phyloP scores from a whole-genome alignment of 2,888 invertebrate genomes.

The Diloba caeruleocephala region DNA sequence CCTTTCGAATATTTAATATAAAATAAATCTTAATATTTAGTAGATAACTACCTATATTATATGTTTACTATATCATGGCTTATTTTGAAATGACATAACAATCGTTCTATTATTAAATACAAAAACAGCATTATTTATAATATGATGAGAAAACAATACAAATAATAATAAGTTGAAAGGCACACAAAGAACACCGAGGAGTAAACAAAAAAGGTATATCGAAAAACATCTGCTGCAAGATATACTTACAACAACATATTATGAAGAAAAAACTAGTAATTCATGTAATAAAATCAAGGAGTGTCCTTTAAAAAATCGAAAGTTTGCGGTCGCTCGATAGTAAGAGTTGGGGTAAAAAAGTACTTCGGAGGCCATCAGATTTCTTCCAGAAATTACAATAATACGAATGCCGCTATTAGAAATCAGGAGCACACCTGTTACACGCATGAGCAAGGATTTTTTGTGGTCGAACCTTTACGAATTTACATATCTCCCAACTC shows the following conservation, averaged over 20 bases:
- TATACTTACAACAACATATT: conserved; percentile 34
- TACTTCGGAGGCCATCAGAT: conserved; percentile 66
- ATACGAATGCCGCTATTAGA: conserved; percentile 77
- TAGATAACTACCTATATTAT: too few relatives aligned
- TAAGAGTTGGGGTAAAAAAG: conserved; percentile 71
- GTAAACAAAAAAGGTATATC: conserved; percentile 38
- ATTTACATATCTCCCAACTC: conserved; percentile 85
- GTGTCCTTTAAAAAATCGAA: conserved; percentile 72
- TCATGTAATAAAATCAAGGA: conserved; percentile 41
- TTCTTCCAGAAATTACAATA: conserved; percentile 73
- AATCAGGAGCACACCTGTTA: conserved; percentile 84
- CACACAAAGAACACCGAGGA: conserved; percentile 29
- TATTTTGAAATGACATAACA: too few relatives aligned
- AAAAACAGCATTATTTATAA: too few relatives aligned
- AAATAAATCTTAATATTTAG: too few relatives aligned
- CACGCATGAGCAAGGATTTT: conserved; percentile 78
- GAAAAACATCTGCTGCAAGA: conserved; percentile 53
- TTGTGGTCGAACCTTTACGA: conserved; percentile 79
- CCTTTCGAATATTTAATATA: too few relatives aligned
- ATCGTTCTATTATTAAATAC: too few relatives aligned
- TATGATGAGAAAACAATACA: conserved; percentile 23
- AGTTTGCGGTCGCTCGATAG: conserved; percentile 70
- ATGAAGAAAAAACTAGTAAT: conserved; percentile 38
- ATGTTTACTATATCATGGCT: too few relatives aligned
- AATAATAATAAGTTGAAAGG: conserved; percentile 29